Percentiles rank a stretch among this genome's conserved stretches.
Evolutionary conservation across 1,140 invertebrate genomes (phyloP).

Genomic region (Drosophila arawakana): DNA sequence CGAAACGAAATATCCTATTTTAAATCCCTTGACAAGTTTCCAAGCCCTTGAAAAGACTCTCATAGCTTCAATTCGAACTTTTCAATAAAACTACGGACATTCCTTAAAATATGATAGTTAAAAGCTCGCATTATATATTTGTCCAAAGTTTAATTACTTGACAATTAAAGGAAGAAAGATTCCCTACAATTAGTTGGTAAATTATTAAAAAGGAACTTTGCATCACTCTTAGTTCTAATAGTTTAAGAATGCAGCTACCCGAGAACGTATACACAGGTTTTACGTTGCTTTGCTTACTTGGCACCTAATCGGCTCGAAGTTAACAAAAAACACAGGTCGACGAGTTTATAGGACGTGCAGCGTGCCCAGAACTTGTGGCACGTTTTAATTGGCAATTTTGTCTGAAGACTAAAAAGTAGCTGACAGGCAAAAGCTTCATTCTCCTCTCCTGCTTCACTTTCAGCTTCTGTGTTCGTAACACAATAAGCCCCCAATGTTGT

Average conservation of each 20-base stretch:
- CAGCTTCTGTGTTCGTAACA: slow-evolving; percentile 33
- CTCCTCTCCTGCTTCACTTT: background rate
- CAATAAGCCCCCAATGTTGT: slow-evolving; percentile 45
- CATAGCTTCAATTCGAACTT: too few relatives aligned
- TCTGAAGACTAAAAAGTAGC: slow-evolving; percentile 58
- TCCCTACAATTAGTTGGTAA: slow-evolving; percentile 63
- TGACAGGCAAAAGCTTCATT: slow-evolving; percentile 44
- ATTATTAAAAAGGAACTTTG: slow-evolving; percentile 60
- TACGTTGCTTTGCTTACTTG: slow-evolving; percentile 67
- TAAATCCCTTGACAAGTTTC: too few relatives aligned
- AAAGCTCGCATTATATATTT: too few relatives aligned
- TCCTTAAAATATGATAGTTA: too few relatives aligned
- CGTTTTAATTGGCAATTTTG: slow-evolving; percentile 80
- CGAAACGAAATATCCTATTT: too few relatives aligned
- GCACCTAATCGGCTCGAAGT: slow-evolving; percentile 78
- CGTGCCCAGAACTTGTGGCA: slow-evolving; percentile 56
- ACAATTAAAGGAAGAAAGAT: background rate
- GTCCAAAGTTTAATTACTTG: too few relatives aligned
- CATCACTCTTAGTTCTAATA: slow-evolving; percentile 46
- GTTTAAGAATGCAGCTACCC: slow-evolving; percentile 14
- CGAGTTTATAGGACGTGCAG: slow-evolving; percentile 10
- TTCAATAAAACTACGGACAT: too few relatives aligned
- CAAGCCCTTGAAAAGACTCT: too few relatives aligned
- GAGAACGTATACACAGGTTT: background rate
- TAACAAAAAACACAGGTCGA: slow-evolving; percentile 45